Evolutionary conservation across 1,140 invertebrate species (phyloP), one percentile per base, ranked within the genome.

Genomic region (Mercenaria mercenaria): DNA sequence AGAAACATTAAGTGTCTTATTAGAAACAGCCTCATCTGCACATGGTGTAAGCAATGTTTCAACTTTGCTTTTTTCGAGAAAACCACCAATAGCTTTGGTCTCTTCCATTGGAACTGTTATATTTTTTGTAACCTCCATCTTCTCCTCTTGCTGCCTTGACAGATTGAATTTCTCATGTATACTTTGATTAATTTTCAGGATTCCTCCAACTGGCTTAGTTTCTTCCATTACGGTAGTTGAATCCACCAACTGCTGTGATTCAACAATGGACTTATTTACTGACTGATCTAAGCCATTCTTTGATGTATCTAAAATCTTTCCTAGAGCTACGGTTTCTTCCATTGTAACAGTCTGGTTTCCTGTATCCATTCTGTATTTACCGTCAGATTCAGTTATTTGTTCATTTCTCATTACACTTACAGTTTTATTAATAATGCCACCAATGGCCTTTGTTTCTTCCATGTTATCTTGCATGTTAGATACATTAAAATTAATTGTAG

Each of bases 361-460:
- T 29, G 59, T n/a, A 29, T 64, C 26, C 59, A 64, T 64, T 26
- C 26, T 64, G n/a, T n/a, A 26, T 29, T 64, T 64, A 26, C 23
- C 26, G 15, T 8, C 59, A 64, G 59, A 29, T 64, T 64, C 59
- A 64, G 20, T 29, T 8, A 10, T 29, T 29, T 64, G 59, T 29
- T 64, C n/a, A 29, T 64, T 64, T 29, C 59, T 64, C 0, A 26
- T 64, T 20, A 29, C 26, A 29, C 4, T 77, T 29, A 23, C 29
- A 34, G 77, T 80, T 59, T 29, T 82, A 61, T 41, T 32, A 3
- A 87, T 34, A 59, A 87, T 61, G 41, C 56, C 86, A 81, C 86
- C 86, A 67, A 88, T 74, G 47, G 72, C 15, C 26, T 41, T 88
- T 20, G 86, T 88, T 72, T 67, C 77, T 67, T 88, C 86, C 76